Evolutionary conservation across 1,140 invertebrate genomes (phyloP).

Genomic region (Diorhabda elongata): DNA sequence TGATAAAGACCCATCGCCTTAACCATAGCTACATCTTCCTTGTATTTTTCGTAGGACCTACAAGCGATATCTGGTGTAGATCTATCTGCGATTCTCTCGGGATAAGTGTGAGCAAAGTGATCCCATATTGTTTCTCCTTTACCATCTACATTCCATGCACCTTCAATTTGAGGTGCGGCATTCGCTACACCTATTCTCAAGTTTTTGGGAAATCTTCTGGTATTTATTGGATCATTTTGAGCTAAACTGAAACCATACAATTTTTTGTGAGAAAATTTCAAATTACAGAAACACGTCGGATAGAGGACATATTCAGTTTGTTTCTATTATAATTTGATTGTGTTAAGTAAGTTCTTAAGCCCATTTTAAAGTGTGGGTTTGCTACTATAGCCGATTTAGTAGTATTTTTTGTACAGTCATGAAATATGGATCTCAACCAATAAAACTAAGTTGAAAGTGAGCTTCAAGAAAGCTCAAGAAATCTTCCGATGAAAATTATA

Average conservation of each 20-base stretch:
- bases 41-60: slow-evolving; percentile 3
- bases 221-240: background rate
- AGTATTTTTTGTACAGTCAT: too few relatives aligned
- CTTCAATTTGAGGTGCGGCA: slow-evolving; percentile 36
- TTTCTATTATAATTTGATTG: too few relatives aligned
- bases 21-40: slow-evolving; percentile 3
- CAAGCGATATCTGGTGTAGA: slow-evolving; percentile 3
- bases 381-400: too few relatives aligned
- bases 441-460: too few relatives aligned
- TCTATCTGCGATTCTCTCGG: background rate
- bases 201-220: background rate
- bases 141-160: slow-evolving; percentile 52
- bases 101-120: slow-evolving; percentile 34
- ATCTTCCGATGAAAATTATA: too few relatives aligned
- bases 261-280: background rate
- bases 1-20: background rate
- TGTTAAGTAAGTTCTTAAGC: too few relatives aligned
- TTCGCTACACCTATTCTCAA: slow-evolving; percentile 7
- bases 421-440: too few relatives aligned
- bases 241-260: background rate
- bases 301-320: too few relatives aligned
- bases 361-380: too few relatives aligned
- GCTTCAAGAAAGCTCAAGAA: too few relatives aligned
- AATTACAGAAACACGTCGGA: too few relatives aligned
- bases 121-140: slow-evolving; percentile 48